Base-by-base conservation (phyloP, 2,888 invertebrate species). In the Metacarcinus magister region DNA sequence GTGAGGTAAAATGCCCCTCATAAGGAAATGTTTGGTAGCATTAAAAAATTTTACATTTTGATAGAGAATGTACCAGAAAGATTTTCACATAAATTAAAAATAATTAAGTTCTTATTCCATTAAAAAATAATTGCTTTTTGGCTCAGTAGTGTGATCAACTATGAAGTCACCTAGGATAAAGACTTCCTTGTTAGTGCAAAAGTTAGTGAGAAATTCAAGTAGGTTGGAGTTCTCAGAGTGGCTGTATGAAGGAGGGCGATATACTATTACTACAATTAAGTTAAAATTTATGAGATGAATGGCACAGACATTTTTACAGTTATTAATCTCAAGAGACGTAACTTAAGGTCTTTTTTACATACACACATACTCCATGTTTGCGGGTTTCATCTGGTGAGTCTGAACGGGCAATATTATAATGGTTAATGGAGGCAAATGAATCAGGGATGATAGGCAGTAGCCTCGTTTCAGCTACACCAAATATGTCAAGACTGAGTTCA, bases 391-490 rank as follows among this genome's bases (percentile, higher is more conserved):
- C 90, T 32, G 90, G 90, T 39, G 44, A 16, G 44, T 90, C 90
- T 28, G 43, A 43, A 23, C 32, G 16, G n/a, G 32, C 39, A 23
- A 28, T 32, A 13, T 5, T 90, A 19, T 90, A 90, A 5, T 28
- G 8, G 32, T 39, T 3, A 32, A 90, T 90, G 19, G 90, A 90
- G 28, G 28, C n/a, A 44, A n/a, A 90, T 28, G 90, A 90, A 23
- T 92, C 92, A 2, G 43, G 44, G n/a, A 46, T 44, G 28, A 5
- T n/a, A 16, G 92, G 1, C 1, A 92, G 19, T 7, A 92, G 16
- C 92, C 46, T 46, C 23, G 46, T 92, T n/a, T 92, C 48, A 16
- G 92, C 92, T 39, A 44, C 92, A 44, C 46, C 92, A 92, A 44
- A 92, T 44, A 48, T 5, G 23, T 92, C 92, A 32, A 92, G 28